These are phyloP conservation scores for Pedionomus torquatus DNA, from an alignment of 2,113 vertebrate genomes.

Conservation along the genomic window DNA sequence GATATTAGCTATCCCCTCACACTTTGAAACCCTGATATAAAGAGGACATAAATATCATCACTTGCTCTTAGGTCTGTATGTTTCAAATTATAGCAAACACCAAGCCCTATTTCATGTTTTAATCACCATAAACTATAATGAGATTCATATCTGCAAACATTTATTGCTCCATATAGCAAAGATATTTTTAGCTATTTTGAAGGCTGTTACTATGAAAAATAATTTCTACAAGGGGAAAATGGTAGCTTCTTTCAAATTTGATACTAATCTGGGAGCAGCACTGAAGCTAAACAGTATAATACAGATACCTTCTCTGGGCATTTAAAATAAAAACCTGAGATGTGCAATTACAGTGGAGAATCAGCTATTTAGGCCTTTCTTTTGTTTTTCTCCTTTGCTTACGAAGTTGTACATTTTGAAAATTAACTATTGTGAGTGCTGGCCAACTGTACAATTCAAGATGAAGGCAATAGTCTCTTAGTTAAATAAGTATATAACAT, in stretches of 20 bases:
- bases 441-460: not conserved
- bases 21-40: not conserved
- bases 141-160: constrained; percentile 16
- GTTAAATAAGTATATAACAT: not conserved
- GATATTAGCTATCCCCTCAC: not conserved
- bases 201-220: constrained; percentile 40
- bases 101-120: constrained; percentile 15
- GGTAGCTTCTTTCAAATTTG: constrained; percentile 17
- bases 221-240: not conserved
- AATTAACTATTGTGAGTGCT: not conserved
- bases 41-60: not conserved
- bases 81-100: not conserved
- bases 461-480: not conserved
- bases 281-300: not conserved
- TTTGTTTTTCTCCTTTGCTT: not conserved
- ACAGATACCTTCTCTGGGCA: not conserved
- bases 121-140: constrained; percentile 10
- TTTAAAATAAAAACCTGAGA: not conserved
- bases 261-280: constrained; percentile 3
- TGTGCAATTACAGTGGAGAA: not conserved
- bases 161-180: not conserved
- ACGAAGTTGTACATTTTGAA: not conserved
- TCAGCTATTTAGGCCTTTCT: not conserved
- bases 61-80: not conserved
- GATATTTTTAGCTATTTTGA: constrained; percentile 19